These are phyloP conservation scores for Lysandra bellargus DNA, from an alignment of 2,888 invertebrate species.

Conservation along the genomic window DNA sequence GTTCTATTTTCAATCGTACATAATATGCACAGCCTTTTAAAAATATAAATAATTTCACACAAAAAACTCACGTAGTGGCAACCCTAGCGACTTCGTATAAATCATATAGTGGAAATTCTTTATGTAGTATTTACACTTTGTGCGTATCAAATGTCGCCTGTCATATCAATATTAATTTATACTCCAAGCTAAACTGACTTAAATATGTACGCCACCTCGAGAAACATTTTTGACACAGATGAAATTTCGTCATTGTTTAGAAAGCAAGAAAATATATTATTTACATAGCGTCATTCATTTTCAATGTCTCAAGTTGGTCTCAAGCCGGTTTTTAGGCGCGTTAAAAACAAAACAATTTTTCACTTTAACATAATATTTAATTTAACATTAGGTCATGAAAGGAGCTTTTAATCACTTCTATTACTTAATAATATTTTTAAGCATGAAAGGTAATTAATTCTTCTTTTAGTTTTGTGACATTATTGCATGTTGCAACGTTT, in stretches of 20 bases:
- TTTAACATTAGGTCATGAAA: neutral
- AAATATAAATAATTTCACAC: neutral
- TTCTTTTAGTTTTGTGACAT: neutral
- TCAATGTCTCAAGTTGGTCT: neutral
- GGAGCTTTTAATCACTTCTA: neutral
- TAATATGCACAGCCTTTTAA: constrained; percentile 29
- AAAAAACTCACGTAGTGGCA: neutral
- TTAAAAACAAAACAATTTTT: neutral
- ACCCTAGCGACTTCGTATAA: constrained; percentile 39
- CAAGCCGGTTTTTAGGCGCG: neutral
- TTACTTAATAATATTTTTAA: neutral
- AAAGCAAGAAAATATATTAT: neutral
- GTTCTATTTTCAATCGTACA: neutral
- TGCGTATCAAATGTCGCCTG: constrained; percentile 43
- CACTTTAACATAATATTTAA: neutral
- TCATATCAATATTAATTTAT: constrained; percentile 45
- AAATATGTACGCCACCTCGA: neutral
- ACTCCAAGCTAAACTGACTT: constrained; percentile 15
- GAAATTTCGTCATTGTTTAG: constrained; percentile 18
- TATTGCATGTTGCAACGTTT: neutral
- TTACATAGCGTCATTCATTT: neutral
- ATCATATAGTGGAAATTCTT: constrained; percentile 43
- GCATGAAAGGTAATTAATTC: neutral
- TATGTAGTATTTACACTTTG: constrained; percentile 41
- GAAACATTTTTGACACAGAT: constrained; percentile 21